Conservation (phyloP, 1,140 invertebrate genomes). For the Plodia interpunctella region DNA sequence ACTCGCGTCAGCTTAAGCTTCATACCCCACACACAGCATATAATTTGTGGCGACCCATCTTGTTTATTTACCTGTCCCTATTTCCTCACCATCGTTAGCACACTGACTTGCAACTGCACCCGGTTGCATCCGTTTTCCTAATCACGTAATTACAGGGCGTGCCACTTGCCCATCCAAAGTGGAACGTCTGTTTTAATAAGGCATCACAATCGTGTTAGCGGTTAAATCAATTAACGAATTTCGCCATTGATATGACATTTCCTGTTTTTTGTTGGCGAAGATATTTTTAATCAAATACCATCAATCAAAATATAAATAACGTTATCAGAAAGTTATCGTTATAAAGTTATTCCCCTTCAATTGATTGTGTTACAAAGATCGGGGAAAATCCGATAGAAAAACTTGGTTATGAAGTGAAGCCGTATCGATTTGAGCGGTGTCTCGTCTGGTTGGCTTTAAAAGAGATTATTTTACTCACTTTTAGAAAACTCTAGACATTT, state of each 20-base stretch:
- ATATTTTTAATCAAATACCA: too few relatives aligned
- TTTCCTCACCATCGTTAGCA: slow-evolving; percentile 24
- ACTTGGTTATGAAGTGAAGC: slow-evolving; percentile 37
- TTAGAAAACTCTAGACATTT: too few relatives aligned
- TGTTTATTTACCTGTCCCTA: neutral
- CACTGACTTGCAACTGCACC: slow-evolving; percentile 18
- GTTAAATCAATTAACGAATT: neutral
- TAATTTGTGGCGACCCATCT: neutral
- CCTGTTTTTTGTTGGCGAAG: neutral
- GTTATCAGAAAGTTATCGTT: slow-evolving; percentile 11
- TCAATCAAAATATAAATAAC: too few relatives aligned
- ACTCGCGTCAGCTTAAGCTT: neutral
- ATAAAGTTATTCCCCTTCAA: slow-evolving; percentile 24
- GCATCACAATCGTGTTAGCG: neutral
- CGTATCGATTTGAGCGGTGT: too few relatives aligned
- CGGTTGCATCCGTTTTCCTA: neutral
- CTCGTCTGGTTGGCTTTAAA: too few relatives aligned
- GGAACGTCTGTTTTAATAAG: neutral
- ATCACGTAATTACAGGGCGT: neutral
- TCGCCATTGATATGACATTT: slow-evolving; percentile 2
- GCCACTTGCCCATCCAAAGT: neutral
- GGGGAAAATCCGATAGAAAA: slow-evolving; percentile 21
- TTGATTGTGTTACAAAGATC: slow-evolving; percentile 17
- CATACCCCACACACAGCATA: neutral
- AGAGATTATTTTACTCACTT: too few relatives aligned